Conservation (phyloP, 2,113 vertebrate genomes). For the Suncus etruscus region DNA sequence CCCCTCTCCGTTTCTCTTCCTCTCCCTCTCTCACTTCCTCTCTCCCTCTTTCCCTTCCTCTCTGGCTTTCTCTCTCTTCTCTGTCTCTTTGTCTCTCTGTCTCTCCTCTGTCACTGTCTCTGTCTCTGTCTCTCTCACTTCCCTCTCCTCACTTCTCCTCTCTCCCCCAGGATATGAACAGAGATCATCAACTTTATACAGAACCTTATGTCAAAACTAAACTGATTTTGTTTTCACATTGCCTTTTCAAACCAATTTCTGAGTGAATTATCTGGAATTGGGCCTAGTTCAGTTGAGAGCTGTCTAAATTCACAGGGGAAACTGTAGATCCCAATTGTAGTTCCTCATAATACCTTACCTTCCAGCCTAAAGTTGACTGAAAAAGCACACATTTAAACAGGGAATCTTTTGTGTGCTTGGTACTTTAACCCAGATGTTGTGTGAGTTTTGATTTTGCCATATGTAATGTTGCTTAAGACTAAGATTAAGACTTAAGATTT, state of each 20-base stretch:
- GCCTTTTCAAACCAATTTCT: constrained; percentile 37
- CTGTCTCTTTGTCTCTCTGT: no score
- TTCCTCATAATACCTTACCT: not conserved
- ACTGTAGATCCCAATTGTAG: not conserved
- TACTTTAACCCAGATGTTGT: not conserved
- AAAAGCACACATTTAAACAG: not conserved
- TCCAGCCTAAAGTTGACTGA: not conserved
- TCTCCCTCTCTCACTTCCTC: no score
- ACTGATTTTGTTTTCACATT: not conserved
- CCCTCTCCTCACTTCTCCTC: no score
- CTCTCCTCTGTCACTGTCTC: no score
- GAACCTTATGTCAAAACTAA: not conserved
- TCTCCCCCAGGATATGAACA: not conserved
- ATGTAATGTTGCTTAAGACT: not conserved
- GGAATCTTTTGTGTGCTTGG: not conserved
- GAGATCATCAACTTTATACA: not conserved
- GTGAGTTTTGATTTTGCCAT: not conserved
- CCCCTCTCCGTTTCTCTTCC: no score
- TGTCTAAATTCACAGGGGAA: not conserved
- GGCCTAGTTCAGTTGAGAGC: not conserved
- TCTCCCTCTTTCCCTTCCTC: no score
- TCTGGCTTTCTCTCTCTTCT: no score
- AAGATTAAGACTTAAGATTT: no score
- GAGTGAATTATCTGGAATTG: not conserved
- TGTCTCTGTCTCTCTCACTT: no score